Base-by-base conservation (phyloP, 30 jellyfish, hydroid and myxozoan species). In the Rhopilema esculentum region DNA sequence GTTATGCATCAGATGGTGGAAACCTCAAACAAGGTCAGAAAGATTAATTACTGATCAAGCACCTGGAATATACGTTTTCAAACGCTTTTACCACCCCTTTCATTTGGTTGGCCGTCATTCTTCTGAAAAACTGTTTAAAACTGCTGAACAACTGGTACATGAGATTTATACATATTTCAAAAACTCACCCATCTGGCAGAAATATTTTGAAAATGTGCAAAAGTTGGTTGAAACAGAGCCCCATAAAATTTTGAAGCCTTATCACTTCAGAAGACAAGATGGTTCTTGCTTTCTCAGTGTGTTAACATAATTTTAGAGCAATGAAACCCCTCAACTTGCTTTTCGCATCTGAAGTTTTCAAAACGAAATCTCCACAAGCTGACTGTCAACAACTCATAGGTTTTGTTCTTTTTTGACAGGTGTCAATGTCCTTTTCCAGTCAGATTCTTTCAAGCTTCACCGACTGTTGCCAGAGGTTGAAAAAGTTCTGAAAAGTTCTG, bases 381-480 rank as follows among this genome's bases (percentile, higher is more conserved):
- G 81, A 69, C 26, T 7, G 61, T 28, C 71, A 22, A 15, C 72
- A 22, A 26, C 31, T 12, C 27, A 68, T 18, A 53, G 72, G 71
- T 63, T 49, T 62, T 62, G 51, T 30, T 82, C 83, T 6, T 52
- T 50, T 27, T 29, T 78, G 88, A 53, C 84, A 0, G 88, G 88
- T n/a, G 21, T 61, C 61, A 78, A 78, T 51, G 23, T 61, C 15
- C 79, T 78, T 53, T 78, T 78, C 79, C 91, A 80, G 86, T 80
- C 85, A 49, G 40, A 80, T 17, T 7, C 49, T 62, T 80, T 62
- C 40, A 67, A 80, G 87, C 91, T 80, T 4, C 91, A 53, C 31
- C 71, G 71, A 63, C 83, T 80, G 22, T 78, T 78, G 83, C 89
- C 89, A 12, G 89, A 78, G 53, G 22, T 78, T 61, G 89, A 78